Evolutionary conservation across 1,140 invertebrate genomes (phyloP), one percentile per base, ranked within the genome.

Genomic region (Caenorhabditis briggsae): DNA sequence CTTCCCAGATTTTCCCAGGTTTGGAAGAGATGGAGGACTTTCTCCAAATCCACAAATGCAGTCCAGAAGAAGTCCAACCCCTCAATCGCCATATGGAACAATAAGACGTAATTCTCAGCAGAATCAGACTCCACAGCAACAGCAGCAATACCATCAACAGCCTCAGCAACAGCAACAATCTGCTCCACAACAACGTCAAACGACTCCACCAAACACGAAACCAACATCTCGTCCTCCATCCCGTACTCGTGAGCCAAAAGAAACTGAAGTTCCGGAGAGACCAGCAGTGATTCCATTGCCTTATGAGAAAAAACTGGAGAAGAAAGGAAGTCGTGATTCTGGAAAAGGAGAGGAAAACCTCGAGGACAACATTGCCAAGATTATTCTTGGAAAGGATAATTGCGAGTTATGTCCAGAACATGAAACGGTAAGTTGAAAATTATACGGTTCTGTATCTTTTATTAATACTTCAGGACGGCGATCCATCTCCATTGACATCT

Each of bases 261-360:
- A 78, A 23, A 48, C 2, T 23, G 70, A 78, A 9, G 70, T 78
- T 20, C 70, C 70, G 7, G 70, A 78, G 70, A 78, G 70, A 78
- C 70, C 70, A 50, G 70, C 70, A 53, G 70, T 78, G 8, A 78
- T 78, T 23, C 70, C 70, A 78, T 78, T 78, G 70, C 43, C 43
- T 0, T 78, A 78, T 50, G 70, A 78, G 70, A 53, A 53, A 11
- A 78, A 50, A 50, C 12, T 78, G 46, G 46, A 78, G 20, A 78
- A 53, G 46, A 50, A 78, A 50, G 70, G 70, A 50, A 78, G 70
- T 78, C 70, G 70, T 78, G 70, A 78, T 78, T 78, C 70, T 18
- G 70, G 70, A 78, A 78, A 78, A 53, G 46, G 46, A 5, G 70
- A 78, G 25, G 70, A 78, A 20, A 78, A 78, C 9, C 18, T 78